Conservation (phyloP, 1,140 invertebrate species). For the Propsilocerus akamusi region DNA sequence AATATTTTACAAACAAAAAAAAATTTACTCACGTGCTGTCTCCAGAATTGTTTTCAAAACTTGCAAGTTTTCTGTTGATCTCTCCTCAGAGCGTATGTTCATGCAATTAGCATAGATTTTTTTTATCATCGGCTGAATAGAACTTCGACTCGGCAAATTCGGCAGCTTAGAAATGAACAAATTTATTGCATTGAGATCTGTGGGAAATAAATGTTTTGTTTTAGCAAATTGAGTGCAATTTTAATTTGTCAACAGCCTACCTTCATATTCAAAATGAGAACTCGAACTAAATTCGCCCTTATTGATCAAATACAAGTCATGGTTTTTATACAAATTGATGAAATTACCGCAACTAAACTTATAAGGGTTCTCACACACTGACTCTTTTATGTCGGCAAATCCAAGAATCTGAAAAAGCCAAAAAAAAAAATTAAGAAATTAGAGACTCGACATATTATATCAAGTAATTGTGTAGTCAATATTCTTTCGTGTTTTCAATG, state of each 20-base stretch:
- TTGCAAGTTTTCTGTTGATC: neutral
- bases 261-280: conserved; percentile 23
- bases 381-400: conserved; percentile 19
- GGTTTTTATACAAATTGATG: conserved; percentile 15
- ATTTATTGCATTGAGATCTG: conserved; percentile 22
- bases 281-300: conserved; percentile 23
- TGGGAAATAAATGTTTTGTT: neutral
- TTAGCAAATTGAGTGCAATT: neutral
- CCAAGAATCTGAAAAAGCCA: conserved; percentile 11
- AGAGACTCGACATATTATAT: too few species aligned
- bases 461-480: too few species aligned
- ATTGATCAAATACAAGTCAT: conserved; percentile 21
- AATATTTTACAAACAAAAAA: neutral
- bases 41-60: neutral
- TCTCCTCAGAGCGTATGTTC: neutral
- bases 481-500: too few species aligned
- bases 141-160: conserved; percentile 1
- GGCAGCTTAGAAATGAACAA: conserved; percentile 23
- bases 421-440: too few species aligned
- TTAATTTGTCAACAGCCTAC: conserved; percentile 10
- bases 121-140: neutral
- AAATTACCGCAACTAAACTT: conserved; percentile 23
- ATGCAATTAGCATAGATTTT: neutral
- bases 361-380: conserved; percentile 20
- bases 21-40: neutral